Evolutionary conservation across 2,797 vertebrate species (phyloP).

Genomic region (Amblyraja radiata): DNA sequence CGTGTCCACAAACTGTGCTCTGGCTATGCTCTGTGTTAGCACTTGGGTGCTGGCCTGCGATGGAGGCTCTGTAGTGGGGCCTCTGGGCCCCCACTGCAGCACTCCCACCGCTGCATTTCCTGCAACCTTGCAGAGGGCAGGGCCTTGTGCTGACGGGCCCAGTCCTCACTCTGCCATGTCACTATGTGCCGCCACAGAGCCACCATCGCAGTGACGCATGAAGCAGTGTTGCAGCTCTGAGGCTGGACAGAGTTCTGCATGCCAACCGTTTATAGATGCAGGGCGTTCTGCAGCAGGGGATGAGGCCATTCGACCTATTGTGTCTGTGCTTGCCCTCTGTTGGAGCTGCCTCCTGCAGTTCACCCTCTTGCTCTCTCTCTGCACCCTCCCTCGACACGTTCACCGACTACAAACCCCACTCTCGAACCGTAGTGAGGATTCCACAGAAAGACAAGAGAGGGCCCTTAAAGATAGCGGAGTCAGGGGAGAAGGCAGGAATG

Average conservation of each 20-base stretch:
- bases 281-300: not conserved
- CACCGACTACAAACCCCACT: no score
- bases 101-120: no score
- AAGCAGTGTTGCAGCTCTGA: not conserved
- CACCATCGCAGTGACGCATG: not conserved
- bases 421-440: no score
- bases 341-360: not conserved
- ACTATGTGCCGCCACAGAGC: no score
- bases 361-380: not conserved
- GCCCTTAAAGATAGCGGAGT: no score
- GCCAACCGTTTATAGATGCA: not conserved
- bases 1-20: not conserved
- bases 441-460: no score
- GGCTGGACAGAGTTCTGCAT: not conserved
- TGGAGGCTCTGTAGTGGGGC: not conserved
- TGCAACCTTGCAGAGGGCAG: no score
- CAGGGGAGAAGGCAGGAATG: no score
- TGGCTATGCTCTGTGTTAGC: not conserved
- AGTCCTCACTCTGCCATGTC: no score
- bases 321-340: not conserved
- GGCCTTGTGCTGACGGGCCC: no score
- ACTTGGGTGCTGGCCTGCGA: not conserved
- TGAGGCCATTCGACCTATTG: not conserved
- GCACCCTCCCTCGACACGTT: no score
- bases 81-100: no score